These are phyloP conservation scores for Piprites chloris DNA, from an alignment of 2,113 vertebrate genomes.

Conservation along the genomic window DNA sequence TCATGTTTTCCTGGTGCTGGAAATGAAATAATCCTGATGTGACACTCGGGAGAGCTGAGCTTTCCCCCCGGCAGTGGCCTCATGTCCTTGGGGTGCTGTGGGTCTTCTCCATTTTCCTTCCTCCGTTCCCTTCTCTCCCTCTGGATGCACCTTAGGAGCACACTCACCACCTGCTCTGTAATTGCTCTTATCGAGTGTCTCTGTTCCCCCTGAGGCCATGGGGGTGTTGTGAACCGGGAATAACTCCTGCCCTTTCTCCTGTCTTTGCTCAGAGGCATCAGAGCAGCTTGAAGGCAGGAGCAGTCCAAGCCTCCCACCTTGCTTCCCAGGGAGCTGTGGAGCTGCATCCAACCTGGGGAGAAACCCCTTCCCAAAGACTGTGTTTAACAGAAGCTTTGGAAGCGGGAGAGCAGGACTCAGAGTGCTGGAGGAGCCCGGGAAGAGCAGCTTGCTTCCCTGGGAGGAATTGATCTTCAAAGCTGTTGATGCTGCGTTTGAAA, in stretches of 20 bases:
- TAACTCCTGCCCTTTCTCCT: not conserved
- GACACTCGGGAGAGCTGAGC: not conserved
- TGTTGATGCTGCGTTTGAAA: slow-evolving; percentile 40
- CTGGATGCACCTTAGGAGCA: not conserved
- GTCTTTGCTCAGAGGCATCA: not conserved
- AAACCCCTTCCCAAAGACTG: not conserved
- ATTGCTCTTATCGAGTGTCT: not conserved
- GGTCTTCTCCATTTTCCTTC: not conserved
- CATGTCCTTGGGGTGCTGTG: not conserved
- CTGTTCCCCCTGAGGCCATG: not conserved
- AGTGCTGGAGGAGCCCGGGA: not conserved
- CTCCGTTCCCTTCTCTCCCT: not conserved
- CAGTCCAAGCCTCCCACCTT: accelerated
- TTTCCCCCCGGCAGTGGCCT: accelerated
- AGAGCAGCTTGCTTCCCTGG: not conserved
- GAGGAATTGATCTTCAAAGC: slow-evolving; percentile 46
- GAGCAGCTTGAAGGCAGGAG: accelerated
- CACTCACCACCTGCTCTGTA: not conserved
- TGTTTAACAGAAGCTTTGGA: not conserved
- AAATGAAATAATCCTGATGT: not conserved
- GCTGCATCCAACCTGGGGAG: not conserved
- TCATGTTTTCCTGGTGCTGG: not conserved
- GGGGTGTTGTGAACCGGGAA: not conserved
- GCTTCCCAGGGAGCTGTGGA: not conserved
- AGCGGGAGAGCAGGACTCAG: not conserved